Conservation (phyloP, 2,888 invertebrate species). For the Melinaea marsaeus region DNA sequence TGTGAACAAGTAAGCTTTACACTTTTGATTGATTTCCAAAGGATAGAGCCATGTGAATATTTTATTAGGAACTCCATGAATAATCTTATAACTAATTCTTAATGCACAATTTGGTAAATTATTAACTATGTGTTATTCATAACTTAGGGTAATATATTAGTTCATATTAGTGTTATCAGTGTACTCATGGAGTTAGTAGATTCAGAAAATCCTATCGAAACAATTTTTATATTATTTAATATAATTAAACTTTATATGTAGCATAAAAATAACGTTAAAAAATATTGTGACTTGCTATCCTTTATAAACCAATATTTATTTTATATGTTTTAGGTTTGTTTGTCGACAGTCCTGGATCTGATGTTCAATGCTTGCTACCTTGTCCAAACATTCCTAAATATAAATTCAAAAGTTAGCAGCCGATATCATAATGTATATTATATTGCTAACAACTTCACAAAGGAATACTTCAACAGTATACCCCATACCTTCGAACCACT, state of each 20-base stretch:
- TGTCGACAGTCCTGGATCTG: constrained; percentile 47
- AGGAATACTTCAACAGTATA: constrained; percentile 29
- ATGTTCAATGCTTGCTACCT: constrained; percentile 52
- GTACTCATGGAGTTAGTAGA: too few relatives aligned
- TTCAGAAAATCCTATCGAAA: too few relatives aligned
- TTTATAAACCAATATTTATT: not conserved
- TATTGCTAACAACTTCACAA: constrained; percentile 38
- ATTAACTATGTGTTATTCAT: too few relatives aligned
- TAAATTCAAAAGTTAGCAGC: constrained; percentile 9
- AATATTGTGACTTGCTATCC: not conserved
- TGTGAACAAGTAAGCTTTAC: constrained; percentile 49
- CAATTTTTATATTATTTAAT: too few relatives aligned
- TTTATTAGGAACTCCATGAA: too few relatives aligned
- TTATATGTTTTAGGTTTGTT: constrained; percentile 47
- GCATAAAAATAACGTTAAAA: too few relatives aligned
- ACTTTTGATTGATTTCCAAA: not conserved
- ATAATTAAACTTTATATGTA: too few relatives aligned
- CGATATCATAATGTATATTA: constrained; percentile 30
- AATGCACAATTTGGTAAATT: too few relatives aligned
- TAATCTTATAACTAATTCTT: too few relatives aligned
- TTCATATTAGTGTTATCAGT: not conserved
- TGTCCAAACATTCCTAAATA: constrained; percentile 34
- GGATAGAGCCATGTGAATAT: too few relatives aligned
- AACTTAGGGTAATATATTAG: too few relatives aligned
- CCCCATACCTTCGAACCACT: constrained; percentile 23